A percentile compares a stretch with the other conserved stretches of the same genome.
phyloP scores from a whole-genome alignment of 2,113 vertebrate genomes.

The rabbit (Oryctolagus cuniculus) region DNA sequence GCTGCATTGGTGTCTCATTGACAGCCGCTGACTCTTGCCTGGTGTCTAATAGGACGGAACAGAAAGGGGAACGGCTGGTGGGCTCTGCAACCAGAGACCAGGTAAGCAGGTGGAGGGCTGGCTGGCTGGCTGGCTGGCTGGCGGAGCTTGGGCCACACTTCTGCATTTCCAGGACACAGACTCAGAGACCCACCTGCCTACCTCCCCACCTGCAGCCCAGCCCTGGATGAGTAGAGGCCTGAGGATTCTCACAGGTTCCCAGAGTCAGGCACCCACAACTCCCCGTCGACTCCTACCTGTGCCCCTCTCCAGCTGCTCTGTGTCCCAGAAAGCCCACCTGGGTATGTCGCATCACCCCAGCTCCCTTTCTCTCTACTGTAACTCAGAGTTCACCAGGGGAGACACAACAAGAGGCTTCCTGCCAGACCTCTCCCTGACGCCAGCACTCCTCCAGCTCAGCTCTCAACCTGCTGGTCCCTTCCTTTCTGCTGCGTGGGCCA shows the following conservation, averaged over 20 bases:
- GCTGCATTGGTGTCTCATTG: background rate
- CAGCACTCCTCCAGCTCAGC: background rate
- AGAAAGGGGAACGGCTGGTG: background rate
- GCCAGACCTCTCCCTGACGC: background rate
- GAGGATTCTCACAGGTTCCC: background rate
- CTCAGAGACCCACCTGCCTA: background rate
- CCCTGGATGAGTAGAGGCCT: background rate
- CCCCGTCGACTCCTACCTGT: background rate
- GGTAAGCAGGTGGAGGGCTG: background rate
- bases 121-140: background rate
- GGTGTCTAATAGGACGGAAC: background rate
- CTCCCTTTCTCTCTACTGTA: background rate
- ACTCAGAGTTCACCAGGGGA: background rate
- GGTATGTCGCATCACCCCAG: too few relatives aligned
- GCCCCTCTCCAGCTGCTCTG: background rate
- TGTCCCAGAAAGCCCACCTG: background rate
- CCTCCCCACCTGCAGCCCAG: background rate
- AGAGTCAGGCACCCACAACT: background rate
- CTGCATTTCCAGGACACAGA: background rate
- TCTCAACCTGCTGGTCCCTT: background rate
- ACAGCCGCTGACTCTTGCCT: slow-evolving; percentile 26
- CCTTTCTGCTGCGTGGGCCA: background rate
- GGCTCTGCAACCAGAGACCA: background rate
- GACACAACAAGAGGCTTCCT: background rate
- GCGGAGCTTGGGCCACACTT: background rate